Conservation (phyloP, 2,797 vertebrate genomes). For the Rhyacichthys aspro region DNA sequence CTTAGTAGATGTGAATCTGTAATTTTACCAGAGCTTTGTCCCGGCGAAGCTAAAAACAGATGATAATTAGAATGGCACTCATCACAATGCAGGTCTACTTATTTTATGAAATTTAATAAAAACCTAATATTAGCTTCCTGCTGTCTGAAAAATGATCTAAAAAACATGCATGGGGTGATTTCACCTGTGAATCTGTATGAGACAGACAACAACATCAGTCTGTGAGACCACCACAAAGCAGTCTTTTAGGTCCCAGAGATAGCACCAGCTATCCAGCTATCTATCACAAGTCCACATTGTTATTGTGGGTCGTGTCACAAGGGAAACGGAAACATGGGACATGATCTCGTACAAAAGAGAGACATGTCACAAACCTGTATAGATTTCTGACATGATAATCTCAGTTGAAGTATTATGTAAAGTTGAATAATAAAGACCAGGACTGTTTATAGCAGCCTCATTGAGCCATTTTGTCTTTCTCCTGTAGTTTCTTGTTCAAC, state of each 20-base stretch:
- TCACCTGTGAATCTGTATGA: too few species aligned
- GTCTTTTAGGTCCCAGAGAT: constrained; percentile 47
- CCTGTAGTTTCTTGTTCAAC: constrained; percentile 45
- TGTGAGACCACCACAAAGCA: constrained; percentile 47
- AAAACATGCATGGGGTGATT: too few species aligned
- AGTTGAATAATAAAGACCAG: not conserved
- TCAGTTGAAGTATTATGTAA: too few species aligned
- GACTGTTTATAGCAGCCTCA: constrained; percentile 9
- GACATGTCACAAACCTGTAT: not conserved
- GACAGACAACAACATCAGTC: not conserved
- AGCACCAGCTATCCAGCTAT: too few species aligned
- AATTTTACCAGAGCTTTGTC: too few species aligned
- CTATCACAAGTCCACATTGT: constrained; percentile 28
- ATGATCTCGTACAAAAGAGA: constrained; percentile 1
- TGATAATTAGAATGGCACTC: too few species aligned
- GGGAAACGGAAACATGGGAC: constrained; percentile 16
- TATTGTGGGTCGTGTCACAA: constrained; percentile 18
- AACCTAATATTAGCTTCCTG: too few species aligned
- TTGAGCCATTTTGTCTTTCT: constrained; percentile 28
- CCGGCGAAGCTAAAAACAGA: too few species aligned
- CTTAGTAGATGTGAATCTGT: too few species aligned
- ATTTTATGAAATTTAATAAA: too few species aligned
- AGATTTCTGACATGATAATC: not conserved
- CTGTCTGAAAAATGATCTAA: too few species aligned
- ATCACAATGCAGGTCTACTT: too few species aligned